Conservation (phyloP, 1,140 invertebrate genomes). For the Sarcophaga peregrina region DNA sequence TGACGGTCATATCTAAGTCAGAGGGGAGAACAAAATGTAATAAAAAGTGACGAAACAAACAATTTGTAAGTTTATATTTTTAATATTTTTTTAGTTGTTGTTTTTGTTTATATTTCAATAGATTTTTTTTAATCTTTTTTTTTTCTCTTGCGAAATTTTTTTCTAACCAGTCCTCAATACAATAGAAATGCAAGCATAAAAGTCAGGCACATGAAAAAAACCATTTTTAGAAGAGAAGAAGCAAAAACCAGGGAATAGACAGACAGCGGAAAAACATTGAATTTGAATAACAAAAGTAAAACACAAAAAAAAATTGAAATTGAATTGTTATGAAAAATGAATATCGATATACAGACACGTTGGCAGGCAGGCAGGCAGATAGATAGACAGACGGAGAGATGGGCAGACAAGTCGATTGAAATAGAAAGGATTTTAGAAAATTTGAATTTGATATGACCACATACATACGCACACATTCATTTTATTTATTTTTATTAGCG, state of each 20-base stretch:
- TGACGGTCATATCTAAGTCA: conserved; percentile 26
- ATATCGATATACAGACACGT: neutral
- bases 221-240: conserved; percentile 11
- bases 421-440: neutral
- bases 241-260: neutral
- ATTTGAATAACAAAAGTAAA: no score
- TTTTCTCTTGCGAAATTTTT: neutral
- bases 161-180: no score
- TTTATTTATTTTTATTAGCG: conserved; percentile 4
- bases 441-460: neutral
- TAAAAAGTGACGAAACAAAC: neutral
- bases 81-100: no score
- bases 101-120: no score
- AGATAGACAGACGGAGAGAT: no score
- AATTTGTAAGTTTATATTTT: neutral
- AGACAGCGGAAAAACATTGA: neutral
- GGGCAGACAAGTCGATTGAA: no score
- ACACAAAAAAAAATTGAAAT: neutral
- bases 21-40: neutral
- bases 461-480: neutral
- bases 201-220: neutral
- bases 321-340: neutral
- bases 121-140: neutral
- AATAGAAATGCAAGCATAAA: neutral
- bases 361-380: neutral